These are phyloP conservation scores for Alosa alosa DNA, from an alignment of 2,113 vertebrate genomes.

Conservation along the genomic window DNA sequence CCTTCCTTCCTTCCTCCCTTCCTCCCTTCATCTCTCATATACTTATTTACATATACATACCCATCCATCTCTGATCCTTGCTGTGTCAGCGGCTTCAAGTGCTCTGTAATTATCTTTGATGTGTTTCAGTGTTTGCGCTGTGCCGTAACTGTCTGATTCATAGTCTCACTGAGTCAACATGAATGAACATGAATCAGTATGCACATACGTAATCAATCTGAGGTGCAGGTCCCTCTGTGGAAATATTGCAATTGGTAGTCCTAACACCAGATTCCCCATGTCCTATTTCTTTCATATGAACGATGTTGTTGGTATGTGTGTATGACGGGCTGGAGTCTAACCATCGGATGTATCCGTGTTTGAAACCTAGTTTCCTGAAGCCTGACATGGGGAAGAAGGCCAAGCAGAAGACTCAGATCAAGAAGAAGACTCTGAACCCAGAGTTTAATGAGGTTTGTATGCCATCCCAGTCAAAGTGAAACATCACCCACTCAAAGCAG, in stretches of 20 bases:
- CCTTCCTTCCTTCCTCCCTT: not conserved
- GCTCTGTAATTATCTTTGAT: not conserved
- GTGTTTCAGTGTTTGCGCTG: not conserved
- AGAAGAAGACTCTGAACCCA: conserved; percentile 96
- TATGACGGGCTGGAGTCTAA: not conserved
- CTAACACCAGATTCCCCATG: not conserved
- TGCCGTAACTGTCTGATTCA: not conserved
- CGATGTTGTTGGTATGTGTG: not conserved
- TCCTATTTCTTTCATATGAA: not conserved
- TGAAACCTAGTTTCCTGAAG: conserved; percentile 80
- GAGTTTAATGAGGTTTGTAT: conserved; percentile 90
- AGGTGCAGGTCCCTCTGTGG: not conserved
- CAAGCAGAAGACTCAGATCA: conserved; percentile 96
- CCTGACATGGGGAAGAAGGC: conserved; percentile 98
- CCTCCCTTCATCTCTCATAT: not conserved
- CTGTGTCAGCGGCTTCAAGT: not conserved
- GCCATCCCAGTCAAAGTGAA: not conserved
- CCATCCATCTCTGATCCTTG: not conserved
- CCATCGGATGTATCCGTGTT: not conserved
- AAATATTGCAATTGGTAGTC: not conserved
- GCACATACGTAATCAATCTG: not conserved
- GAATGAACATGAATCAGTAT: not conserved
- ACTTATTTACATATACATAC: not conserved
- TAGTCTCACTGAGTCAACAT: not conserved
- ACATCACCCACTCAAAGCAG: not conserved